A percentile compares a stretch with the other conserved stretches of the same genome.
These are phyloP conservation scores for Archegozetes longisetosus DNA, from an alignment of 1,140 invertebrate genomes.

Conservation along the genomic window DNA sequence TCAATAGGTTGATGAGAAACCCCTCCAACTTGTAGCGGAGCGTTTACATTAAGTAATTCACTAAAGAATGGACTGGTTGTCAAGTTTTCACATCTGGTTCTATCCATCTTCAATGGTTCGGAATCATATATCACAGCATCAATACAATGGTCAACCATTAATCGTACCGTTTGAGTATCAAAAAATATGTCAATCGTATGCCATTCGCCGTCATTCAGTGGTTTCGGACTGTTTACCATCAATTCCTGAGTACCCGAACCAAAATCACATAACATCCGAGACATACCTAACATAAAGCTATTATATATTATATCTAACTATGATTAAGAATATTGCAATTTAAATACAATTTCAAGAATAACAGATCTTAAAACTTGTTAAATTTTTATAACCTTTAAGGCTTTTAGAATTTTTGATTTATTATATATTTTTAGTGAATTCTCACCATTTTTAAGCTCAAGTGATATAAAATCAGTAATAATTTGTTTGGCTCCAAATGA, in stretches of 20 bases:
- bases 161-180: slow-evolving; percentile 64
- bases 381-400: no score
- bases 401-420: no score
- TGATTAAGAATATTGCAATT: no score
- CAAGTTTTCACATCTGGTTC: slow-evolving; percentile 65
- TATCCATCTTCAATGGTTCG: slow-evolving; percentile 60
- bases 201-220: slow-evolving; percentile 84
- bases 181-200: slow-evolving; percentile 87
- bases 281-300: no score
- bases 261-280: slow-evolving; percentile 70
- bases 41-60: slow-evolving; percentile 88
- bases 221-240: slow-evolving; percentile 64
- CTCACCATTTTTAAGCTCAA: slow-evolving; percentile 77
- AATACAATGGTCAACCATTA: slow-evolving; percentile 81
- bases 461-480: slow-evolving; percentile 67
- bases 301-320: no score
- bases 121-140: slow-evolving; percentile 66
- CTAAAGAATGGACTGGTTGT: slow-evolving; percentile 81
- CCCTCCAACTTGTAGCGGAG: slow-evolving; percentile 81
- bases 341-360: no score
- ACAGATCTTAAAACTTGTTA: no score
- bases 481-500: slow-evolving; percentile 44
- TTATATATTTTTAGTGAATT: no score
- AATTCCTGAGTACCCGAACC: slow-evolving; percentile 80
- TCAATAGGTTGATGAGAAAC: slow-evolving; percentile 34